Percentiles rank a stretch among this genome's conserved stretches.
Evolutionary conservation across 2,797 vertebrate species (phyloP).

Genomic region (Benthosema pterotum): DNA sequence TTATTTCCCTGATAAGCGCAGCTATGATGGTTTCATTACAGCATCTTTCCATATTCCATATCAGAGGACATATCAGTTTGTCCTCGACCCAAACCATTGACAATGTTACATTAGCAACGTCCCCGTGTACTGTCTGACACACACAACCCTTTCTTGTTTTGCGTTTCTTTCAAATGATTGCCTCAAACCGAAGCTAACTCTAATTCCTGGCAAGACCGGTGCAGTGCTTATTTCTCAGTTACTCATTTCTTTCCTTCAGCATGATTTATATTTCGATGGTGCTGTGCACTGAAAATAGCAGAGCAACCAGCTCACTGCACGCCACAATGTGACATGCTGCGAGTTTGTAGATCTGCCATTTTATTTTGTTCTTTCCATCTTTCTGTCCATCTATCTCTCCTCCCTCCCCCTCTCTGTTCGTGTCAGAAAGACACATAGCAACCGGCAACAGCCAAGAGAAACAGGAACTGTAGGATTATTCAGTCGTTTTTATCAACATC

Average conservation of each 20-base stretch:
- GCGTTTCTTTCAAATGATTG: too few species aligned
- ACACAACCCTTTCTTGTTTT: neutral
- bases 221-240: too few species aligned
- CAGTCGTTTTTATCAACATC: constrained; percentile 68
- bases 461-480: constrained; percentile 70
- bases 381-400: constrained; percentile 3
- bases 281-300: too few species aligned
- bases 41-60: constrained; percentile 4
- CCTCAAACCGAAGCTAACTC: too few species aligned
- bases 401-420: constrained; percentile 13
- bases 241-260: too few species aligned
- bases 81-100: neutral
- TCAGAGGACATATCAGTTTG: constrained; percentile 4
- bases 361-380: neutral
- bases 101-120: neutral
- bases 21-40: neutral
- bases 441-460: constrained; percentile 65
- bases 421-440: constrained; percentile 43
- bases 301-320: too few species aligned
- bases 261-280: too few species aligned
- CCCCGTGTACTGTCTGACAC: neutral
- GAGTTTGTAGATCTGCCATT: too few species aligned
- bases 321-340: too few species aligned
- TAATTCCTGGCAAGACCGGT: too few species aligned
- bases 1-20: neutral